Evolutionary conservation across 2,797 vertebrate species (phyloP).

Genomic region (Falco berigora): DNA sequence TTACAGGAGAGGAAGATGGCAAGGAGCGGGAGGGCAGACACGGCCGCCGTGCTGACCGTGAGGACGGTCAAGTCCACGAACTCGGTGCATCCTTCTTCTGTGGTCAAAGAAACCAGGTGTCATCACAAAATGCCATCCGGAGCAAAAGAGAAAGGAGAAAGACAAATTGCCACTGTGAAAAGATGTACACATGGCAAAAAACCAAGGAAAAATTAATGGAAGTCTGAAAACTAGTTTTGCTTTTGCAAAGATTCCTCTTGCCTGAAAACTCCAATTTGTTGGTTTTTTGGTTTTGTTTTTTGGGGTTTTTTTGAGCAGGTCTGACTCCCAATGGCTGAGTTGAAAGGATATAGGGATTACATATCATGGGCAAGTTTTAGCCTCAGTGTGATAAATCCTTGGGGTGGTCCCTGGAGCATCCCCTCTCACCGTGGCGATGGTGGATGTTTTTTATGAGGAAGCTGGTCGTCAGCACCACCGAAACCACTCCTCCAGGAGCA

Average conservation of each 20-base stretch:
- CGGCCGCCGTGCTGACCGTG: background rate
- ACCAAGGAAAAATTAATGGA: background rate
- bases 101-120: rapidly evolving
- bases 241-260: background rate
- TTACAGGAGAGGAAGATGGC: slow-evolving; percentile 48
- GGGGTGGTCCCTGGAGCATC: background rate
- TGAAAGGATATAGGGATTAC: background rate
- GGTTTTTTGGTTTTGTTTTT: no score
- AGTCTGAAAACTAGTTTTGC: background rate
- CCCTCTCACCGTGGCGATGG: slow-evolving; percentile 10
- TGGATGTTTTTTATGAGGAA: slow-evolving; percentile 11
- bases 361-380: rapidly evolving
- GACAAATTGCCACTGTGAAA: background rate
- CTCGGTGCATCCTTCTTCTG: background rate
- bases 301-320: background rate
- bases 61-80: background rate
- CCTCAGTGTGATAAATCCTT: background rate
- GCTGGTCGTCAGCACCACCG: background rate
- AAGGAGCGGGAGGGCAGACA: background rate
- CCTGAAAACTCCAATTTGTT: rapidly evolving
- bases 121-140: rapidly evolving
- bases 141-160: background rate
- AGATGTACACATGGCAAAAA: background rate
- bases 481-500: background rate
- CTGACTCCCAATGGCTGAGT: rapidly evolving